These are phyloP conservation scores for Coregonus sp. DNA, from an alignment of 2,797 vertebrate genomes.

Conservation along the genomic window DNA sequence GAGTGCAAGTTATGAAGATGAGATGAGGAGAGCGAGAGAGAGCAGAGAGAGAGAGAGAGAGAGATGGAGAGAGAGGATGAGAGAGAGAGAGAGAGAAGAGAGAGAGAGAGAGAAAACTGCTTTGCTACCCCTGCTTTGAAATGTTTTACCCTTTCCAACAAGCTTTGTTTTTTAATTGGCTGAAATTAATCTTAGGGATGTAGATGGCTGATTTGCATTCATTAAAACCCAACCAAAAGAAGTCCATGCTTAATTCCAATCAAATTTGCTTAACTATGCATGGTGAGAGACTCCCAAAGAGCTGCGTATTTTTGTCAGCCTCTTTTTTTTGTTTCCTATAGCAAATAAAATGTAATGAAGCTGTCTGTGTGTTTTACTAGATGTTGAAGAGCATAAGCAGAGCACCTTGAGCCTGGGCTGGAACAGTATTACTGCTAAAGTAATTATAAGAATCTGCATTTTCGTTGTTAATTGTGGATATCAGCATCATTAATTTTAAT, in stretches of 20 bases:
- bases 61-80: conserved; percentile 36
- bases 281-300: conserved; percentile 99
- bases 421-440: conserved; percentile 99
- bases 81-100: conserved; percentile 25
- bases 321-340: conserved; percentile 90
- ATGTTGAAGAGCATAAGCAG: conserved; percentile 92
- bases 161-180: conserved; percentile 99
- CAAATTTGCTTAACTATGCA: conserved; percentile 99
- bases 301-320: conserved; percentile 94
- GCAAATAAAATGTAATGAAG: conserved; percentile 99
- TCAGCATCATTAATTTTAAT: conserved; percentile 99
- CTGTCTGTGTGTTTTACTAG: conserved; percentile 99
- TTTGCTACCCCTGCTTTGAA: conserved; percentile 87
- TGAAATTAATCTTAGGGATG: conserved; percentile 99
- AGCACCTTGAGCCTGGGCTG: conserved; percentile 96
- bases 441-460: conserved; percentile 99
- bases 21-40: conserved; percentile 70
- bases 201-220: conserved; percentile 99
- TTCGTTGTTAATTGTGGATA: conserved; percentile 99
- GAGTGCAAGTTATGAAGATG: conserved; percentile 82
- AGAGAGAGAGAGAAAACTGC: conserved; percentile 60
- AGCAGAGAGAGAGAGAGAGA: too few species aligned
- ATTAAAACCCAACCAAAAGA: conserved; percentile 99
- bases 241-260: conserved; percentile 99
- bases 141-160: conserved; percentile 96